Evolutionary conservation across 1,140 invertebrate species (phyloP), one percentile per base, ranked within the genome.

Genomic region (Pseudobourletiella spinata): DNA sequence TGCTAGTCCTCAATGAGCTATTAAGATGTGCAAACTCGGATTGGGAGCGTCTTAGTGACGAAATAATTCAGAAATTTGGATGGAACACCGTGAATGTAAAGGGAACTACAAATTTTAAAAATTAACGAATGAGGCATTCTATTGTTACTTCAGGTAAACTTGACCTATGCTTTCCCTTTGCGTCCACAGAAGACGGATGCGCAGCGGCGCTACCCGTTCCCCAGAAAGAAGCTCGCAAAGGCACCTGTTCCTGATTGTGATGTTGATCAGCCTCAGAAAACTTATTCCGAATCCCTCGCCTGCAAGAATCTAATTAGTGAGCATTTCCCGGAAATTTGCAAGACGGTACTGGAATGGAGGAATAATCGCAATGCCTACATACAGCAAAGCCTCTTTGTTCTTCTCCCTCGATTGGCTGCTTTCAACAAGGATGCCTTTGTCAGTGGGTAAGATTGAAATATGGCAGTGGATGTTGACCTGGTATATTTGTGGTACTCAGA

Each of bases 1-100:
- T 99, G 0, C 79, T 99, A 15, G 89, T 98, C 15, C 76, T 98
- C 1, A 97, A 98, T 78, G 96, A 99, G 75, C 77, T 99, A 0
- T 77, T 99, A 1, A 78, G 95, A 64, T 95, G 91, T 72, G 89
- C 91, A 48, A 95, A 98, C 78, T 82, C 88, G 2, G 81, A 84
- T 48, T 95, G 92, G 84, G 95, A 94, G 73, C 80, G 81, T 22
- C 83, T 85, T 63, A 89, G 91, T 66, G 84, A 84, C 56, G 77
- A 81, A n/a, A 73, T 94, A 1, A 73, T 50, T 22, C 52, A 57
- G 25, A 65, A 57, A 16, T 42, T 61, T 25, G 61, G 54, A 42
- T 59, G 58, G 32, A 25, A 44, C 54, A 39, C 32, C 22, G 44
- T 48, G 6, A 6, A 15, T 48, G 44, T 48, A 48, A 48, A 18